Evolutionary conservation across 2,888 invertebrate species (phyloP), one percentile per base, ranked within the genome.

Genomic region (Caenorhabditis sp.): DNA sequence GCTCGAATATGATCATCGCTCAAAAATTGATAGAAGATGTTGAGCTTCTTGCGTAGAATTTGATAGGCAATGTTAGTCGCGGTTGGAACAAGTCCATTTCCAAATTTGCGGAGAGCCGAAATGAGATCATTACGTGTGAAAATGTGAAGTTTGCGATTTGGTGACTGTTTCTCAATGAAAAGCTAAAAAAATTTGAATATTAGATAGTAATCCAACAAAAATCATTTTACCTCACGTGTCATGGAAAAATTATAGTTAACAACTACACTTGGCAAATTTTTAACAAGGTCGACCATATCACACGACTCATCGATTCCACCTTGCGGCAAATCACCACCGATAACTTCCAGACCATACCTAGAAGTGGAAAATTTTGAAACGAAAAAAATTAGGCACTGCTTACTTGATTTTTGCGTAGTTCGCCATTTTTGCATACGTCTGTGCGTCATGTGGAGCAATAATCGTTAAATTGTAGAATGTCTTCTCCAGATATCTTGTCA

Each of bases 1-100:
- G 96, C 95, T 89, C 97, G 96, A 60, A 99, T 95, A 86, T 95
- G 95, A 89, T 99, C 99, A 88, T 97, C 97, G 88, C 93, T 97
- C 89, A 99, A 92, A 88, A 97, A 97, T 89, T 97, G 96, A 0
- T 97, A 97, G 88, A 99, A 95, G 0, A 93, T 93, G 83, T 93
- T 93, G 85, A 99, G 93, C 89, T 97, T 95, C 83, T 94, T 93
- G 80, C 94, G 92, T 78, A 97, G 90, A 10, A 95, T 97, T 89
- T 96, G 96, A 89, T 90, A 90, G 0, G 90, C 89, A 78, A 89
- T 89, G 81, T 90, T 90, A 21, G 90, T 88, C 2, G 69, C 70
- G 2, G 82, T 82, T 25, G 78, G 78, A 8, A 82, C 61, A 4
- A 81, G 58, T n/a, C 82, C 82, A 12, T 64, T 62, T 36, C 80